Conservation (phyloP, 2,113 vertebrate genomes). For the Elephas maximus region DNA sequence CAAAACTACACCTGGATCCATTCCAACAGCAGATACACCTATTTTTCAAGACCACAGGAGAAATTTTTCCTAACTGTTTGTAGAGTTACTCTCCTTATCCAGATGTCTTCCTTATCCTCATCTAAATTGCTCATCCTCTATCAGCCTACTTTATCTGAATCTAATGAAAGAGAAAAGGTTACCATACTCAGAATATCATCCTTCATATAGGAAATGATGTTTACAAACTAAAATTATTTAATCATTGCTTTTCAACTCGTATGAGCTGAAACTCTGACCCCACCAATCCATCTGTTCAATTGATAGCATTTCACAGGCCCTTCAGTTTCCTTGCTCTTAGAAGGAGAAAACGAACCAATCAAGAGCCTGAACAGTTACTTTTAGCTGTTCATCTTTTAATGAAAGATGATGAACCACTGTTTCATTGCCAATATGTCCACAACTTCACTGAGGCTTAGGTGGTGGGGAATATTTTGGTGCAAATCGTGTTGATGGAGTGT, state of each 20-base stretch:
- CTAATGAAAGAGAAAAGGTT: background rate
- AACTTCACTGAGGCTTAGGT: background rate
- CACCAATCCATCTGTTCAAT: background rate
- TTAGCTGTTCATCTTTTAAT: background rate
- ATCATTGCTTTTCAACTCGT: constrained; percentile 28
- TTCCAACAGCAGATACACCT: background rate
- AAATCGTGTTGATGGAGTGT: background rate
- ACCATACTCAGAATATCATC: background rate
- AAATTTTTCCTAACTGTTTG: background rate
- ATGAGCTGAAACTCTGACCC: background rate
- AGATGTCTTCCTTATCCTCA: background rate
- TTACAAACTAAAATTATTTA: constrained; percentile 29
- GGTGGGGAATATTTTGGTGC: background rate
- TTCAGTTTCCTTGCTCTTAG: background rate
- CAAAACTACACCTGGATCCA: background rate
- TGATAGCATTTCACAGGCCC: background rate
- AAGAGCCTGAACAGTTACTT: background rate
- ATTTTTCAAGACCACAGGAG: background rate
- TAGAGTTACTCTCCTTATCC: background rate
- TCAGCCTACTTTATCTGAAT: constrained; percentile 18
- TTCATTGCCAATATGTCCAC: background rate
- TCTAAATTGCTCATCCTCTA: background rate
- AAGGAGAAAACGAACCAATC: background rate
- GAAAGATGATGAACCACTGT: background rate
- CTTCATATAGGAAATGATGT: background rate